Conservation (phyloP, 2,888 invertebrate species). For the Anagyrus pseudococci region DNA sequence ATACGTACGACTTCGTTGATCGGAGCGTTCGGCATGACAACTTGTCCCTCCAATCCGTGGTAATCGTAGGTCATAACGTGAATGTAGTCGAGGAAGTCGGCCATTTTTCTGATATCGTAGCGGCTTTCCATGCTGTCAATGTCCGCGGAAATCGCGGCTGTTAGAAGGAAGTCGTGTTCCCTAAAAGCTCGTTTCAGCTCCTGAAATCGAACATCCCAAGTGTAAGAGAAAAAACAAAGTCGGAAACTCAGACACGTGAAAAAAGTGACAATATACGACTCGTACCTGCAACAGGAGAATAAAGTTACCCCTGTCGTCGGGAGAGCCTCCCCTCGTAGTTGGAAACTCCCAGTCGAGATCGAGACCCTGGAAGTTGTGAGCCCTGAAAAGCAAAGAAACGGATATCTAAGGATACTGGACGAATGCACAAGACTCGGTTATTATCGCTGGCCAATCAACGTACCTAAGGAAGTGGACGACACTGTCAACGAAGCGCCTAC, state of each 20-base stretch:
- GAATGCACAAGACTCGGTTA: too few species aligned
- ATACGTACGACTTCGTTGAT: constrained; percentile 74
- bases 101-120: constrained; percentile 76
- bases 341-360: constrained; percentile 90
- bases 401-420: too few species aligned
- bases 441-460: too few species aligned
- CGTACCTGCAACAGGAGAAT: constrained; percentile 76
- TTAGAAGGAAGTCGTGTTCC: constrained; percentile 73
- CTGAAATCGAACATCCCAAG: constrained; percentile 55
- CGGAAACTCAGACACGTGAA: too few species aligned
- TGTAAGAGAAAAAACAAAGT: too few species aligned
- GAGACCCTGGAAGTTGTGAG: constrained; percentile 77
- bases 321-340: constrained; percentile 74
- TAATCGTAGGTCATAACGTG: constrained; percentile 92
- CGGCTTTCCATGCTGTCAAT: constrained; percentile 77
- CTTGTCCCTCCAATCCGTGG: constrained; percentile 83
- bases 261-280: too few species aligned
- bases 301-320: constrained; percentile 80
- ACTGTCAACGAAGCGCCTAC: constrained; percentile 74
- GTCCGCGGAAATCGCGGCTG: constrained; percentile 83
- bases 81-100: constrained; percentile 67
- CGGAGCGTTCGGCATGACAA: constrained; percentile 82
- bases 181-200: constrained; percentile 77
- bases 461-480: constrained; percentile 74
- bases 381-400: constrained; percentile 62